Evolutionary conservation across 2,797 vertebrate species (phyloP).

Genomic region (Hephaestus fuliginosus): DNA sequence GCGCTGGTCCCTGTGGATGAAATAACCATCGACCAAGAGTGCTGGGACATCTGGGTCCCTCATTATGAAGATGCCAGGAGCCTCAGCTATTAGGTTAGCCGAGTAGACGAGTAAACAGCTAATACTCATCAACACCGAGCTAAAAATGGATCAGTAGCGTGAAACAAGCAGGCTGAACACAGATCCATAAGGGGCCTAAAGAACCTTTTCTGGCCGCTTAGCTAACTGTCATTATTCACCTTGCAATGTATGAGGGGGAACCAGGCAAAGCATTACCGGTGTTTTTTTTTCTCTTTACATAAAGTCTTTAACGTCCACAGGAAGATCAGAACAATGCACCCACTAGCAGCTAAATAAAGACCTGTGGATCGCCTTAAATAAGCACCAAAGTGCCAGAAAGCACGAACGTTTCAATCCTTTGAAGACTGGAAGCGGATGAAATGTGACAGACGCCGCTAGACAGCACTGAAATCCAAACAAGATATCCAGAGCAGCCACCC

Average conservation of each 20-base stretch:
- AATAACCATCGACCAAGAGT: constrained; percentile 1
- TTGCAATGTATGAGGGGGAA: not conserved
- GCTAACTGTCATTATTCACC: not conserved
- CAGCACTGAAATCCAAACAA: constrained; percentile 40
- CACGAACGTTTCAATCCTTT: constrained; percentile 37
- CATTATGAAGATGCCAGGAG: constrained; percentile 31
- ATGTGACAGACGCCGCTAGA: constrained; percentile 28
- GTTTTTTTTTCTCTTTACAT: constrained; percentile 28
- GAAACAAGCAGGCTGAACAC: not conserved
- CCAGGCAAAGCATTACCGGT: not conserved
- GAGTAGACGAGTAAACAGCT: not conserved
- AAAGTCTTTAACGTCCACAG: constrained; percentile 46
- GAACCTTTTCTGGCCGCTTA: not conserved
- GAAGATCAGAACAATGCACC: constrained; percentile 63
- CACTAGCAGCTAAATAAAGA: constrained; percentile 73
- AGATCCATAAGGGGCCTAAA: not conserved
- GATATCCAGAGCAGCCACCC: constrained; percentile 33
- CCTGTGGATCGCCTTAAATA: constrained; percentile 54
- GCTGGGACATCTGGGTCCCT: constrained; percentile 34
- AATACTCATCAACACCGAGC: not conserved
- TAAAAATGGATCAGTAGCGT: not conserved
- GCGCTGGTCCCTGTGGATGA: not conserved
- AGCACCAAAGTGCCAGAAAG: constrained; percentile 51
- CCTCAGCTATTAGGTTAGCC: constrained; percentile 1
- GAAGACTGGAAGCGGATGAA: constrained; percentile 46